Evolutionary conservation across 2,113 vertebrate genomes (phyloP).

Genomic region (Dryoscopus gambensis): DNA sequence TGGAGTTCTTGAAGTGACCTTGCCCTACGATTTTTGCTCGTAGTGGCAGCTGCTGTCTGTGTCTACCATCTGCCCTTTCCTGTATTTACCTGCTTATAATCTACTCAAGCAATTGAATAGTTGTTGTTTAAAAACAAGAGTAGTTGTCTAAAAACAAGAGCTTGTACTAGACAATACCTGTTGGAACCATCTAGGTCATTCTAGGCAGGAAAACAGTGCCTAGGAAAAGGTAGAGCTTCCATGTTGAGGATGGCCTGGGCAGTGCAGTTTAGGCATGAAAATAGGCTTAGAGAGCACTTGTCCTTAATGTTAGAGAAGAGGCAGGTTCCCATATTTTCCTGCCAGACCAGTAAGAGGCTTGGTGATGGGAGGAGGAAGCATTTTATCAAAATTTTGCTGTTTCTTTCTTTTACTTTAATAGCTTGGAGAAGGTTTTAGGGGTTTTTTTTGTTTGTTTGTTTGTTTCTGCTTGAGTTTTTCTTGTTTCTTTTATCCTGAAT

Average conservation of each 20-base stretch:
- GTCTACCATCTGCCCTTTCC: background rate
- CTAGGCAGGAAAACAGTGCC: background rate
- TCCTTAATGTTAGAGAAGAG: background rate
- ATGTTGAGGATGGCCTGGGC: background rate
- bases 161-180: background rate
- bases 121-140: no score
- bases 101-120: background rate
- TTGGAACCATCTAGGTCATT: background rate
- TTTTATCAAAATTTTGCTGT: background rate
- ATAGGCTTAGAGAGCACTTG: background rate
- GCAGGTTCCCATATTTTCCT: background rate
- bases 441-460: background rate
- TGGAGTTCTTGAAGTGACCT: background rate
- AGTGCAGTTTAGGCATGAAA: background rate
- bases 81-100: background rate
- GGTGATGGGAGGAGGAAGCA: background rate
- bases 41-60: background rate
- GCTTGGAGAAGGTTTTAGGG: background rate
- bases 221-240: background rate
- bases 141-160: background rate
- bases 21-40: background rate
- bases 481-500: background rate
- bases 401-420: background rate
- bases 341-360: background rate
- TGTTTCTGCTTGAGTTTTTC: background rate